Evolutionary conservation across 2,797 vertebrate genomes (phyloP), one percentile per base, ranked within the genome.

Genomic region (Ptychobarbus kaznakovi): DNA sequence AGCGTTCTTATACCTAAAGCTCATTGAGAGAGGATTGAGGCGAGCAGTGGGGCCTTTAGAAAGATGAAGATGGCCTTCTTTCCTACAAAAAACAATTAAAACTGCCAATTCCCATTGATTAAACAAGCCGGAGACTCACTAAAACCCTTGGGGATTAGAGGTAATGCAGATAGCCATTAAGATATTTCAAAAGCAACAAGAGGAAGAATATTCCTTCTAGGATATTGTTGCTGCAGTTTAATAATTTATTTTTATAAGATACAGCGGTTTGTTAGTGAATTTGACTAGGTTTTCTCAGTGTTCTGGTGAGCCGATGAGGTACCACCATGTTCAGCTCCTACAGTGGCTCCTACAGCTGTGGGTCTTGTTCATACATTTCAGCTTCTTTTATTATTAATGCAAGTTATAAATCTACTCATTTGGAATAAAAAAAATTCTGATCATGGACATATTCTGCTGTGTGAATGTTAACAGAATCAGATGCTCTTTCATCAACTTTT

Each of bases 41-140:
- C 20, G 53, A 75, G 15, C 40, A 78, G 76, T 73, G 65, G 73
- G 75, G 90, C 86, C 91, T 92, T 93, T 88, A 94, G 85, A 82
- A 76, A 88, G 87, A 93, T 92, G 86, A 93, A 89, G 78, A 90
- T 66, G 42, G 82, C 87, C 88, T 83, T 69, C 84, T 92, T 95
- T 95, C 92, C 91, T 93, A 94, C 92, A 92, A 91, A 93, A 94
- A 95, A 95, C 94, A 93, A 93, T 96, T 89, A 90, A 87, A 92
- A 69, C 92, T 93, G 94, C 87, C 94, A 92, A 95, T 95, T 90
- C 72, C 77, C 87, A 94, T 94, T 81, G 93, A 95, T 92, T 90
- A 72, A 87, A 87, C 86, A 28, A 88, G 90, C 82, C 81, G 22
- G 61, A 77, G 74, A 92, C 92, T 87, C 82, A 92, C 90, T 79